phyloP scores from a whole-genome alignment of 2,797 vertebrate genomes.

The Mormyrus hasselquistii region DNA sequence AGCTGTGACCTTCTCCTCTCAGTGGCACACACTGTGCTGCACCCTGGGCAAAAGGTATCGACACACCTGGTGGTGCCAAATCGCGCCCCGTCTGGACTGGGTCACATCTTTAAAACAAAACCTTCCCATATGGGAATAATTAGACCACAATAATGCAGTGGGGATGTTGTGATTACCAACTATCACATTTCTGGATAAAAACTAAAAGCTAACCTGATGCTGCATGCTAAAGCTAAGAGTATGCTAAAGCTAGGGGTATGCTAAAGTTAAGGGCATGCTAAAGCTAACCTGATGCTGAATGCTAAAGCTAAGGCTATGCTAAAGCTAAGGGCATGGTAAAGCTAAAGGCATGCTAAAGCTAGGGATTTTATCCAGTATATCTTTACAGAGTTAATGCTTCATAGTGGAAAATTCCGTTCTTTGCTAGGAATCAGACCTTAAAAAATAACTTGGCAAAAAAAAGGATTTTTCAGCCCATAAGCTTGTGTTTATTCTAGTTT shows the following conservation, averaged over 20 bases:
- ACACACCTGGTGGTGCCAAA: not conserved
- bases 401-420: not conserved
- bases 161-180: not conserved
- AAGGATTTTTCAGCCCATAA: not conserved
- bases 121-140: not conserved
- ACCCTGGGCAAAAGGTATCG: not conserved
- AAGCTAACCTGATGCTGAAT: not conserved
- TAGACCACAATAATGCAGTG: not conserved
- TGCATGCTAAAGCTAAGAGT: not conserved
- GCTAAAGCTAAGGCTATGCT: not conserved
- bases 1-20: not conserved
- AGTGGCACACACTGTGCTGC: conserved; percentile 8
- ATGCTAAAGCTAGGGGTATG: not conserved
- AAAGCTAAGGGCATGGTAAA: not conserved
- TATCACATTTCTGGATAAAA: not conserved
- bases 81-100: not conserved
- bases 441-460: not conserved
- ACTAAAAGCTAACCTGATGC: not conserved
- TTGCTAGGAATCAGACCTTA: not conserved
- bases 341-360: not conserved
- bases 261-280: not conserved
- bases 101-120: not conserved
- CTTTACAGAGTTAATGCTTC: not conserved
- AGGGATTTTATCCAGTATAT: not conserved
- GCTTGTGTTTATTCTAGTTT: not conserved